Percentiles rank a stretch among this genome's conserved stretches.
Evolutionary conservation across 2,797 vertebrate genomes (phyloP).

Genomic region (Micromesistius poutassou): DNA sequence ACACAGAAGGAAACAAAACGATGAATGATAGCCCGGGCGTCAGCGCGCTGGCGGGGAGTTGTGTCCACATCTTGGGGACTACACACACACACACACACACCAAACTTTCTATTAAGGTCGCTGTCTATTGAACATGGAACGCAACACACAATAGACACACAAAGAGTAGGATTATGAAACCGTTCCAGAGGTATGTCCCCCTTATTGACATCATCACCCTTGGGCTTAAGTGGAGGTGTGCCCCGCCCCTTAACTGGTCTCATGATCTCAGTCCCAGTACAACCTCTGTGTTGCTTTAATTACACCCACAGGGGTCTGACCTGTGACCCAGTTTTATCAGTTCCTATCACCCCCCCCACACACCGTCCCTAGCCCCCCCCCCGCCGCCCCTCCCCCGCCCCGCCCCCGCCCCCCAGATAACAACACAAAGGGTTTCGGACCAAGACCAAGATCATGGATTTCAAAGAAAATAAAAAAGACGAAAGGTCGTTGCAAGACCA

Average conservation of each 20-base stretch:
- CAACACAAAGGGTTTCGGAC: slow-evolving; percentile 57
- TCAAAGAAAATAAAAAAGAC: slow-evolving; percentile 64
- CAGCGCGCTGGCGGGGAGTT: slow-evolving; percentile 57
- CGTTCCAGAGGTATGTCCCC: neutral
- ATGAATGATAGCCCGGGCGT: slow-evolving; percentile 63
- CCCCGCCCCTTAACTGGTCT: neutral
- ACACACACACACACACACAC: slow-evolving; percentile 26
- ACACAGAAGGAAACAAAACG: slow-evolving; percentile 25
- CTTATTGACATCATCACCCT: neutral
- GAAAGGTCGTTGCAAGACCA: slow-evolving; percentile 76
- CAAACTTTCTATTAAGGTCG: slow-evolving; percentile 32
- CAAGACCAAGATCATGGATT: slow-evolving; percentile 50
- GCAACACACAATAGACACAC: neutral
- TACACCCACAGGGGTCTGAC: neutral
- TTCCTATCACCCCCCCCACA: slow-evolving; percentile 7
- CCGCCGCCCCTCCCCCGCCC: slow-evolving; percentile 27
- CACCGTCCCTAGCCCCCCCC: slow-evolving; percentile 55
- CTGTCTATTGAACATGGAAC: neutral
- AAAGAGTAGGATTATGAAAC: neutral
- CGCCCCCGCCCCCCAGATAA: slow-evolving; percentile 37
- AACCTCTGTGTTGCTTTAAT: slow-evolving; percentile 30
- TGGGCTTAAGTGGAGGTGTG: neutral
- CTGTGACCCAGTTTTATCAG: neutral
- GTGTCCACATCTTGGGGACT: slow-evolving; percentile 45
- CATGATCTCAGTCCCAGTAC: slow-evolving; percentile 27